Percentiles rank a stretch among this genome's conserved stretches.
phyloP scores from a whole-genome alignment of 2,888 invertebrate genomes.

The Stenodema calcarata region DNA sequence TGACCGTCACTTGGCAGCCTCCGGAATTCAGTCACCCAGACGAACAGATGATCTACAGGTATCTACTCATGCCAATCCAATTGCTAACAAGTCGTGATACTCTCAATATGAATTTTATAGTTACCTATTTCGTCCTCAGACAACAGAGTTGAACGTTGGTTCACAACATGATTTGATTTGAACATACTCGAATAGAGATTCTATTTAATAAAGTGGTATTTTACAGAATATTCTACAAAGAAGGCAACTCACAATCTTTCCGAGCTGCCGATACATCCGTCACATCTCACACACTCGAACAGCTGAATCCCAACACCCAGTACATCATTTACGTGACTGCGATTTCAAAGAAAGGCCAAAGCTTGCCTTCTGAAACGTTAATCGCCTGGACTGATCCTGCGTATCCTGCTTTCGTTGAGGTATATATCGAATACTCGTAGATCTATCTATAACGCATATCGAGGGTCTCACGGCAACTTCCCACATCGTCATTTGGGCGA shows the following conservation, averaged over 20 bases:
- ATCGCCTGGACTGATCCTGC: conserved; percentile 89
- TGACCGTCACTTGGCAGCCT: conserved; percentile 83
- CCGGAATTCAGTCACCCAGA: conserved; percentile 83
- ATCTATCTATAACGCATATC: too few relatives aligned
- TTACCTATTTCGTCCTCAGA: too few relatives aligned
- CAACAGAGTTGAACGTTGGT: too few relatives aligned
- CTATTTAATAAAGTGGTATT: neutral
- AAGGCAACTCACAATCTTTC: conserved; percentile 69
- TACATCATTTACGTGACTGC: conserved; percentile 81
- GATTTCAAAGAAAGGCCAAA: conserved; percentile 72
- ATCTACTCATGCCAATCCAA: conserved; percentile 28
- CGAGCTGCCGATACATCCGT: conserved; percentile 71
- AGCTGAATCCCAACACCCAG: conserved; percentile 79
- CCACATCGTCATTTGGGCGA: too few relatives aligned
- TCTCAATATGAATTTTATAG: too few relatives aligned
- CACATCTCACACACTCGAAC: conserved; percentile 74
- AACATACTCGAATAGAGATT: too few relatives aligned
- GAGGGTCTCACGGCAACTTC: too few relatives aligned
- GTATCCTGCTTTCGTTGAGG: conserved; percentile 85
- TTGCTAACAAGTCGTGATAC: too few relatives aligned
- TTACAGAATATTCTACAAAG: conserved; percentile 74
- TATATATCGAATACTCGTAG: too few relatives aligned
- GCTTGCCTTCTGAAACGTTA: conserved; percentile 80
- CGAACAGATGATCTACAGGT: conserved; percentile 79
- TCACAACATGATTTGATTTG: too few relatives aligned